These are phyloP conservation scores for Bufo bufo DNA, from an alignment of 2,113 vertebrate species.

Conservation along the genomic window DNA sequence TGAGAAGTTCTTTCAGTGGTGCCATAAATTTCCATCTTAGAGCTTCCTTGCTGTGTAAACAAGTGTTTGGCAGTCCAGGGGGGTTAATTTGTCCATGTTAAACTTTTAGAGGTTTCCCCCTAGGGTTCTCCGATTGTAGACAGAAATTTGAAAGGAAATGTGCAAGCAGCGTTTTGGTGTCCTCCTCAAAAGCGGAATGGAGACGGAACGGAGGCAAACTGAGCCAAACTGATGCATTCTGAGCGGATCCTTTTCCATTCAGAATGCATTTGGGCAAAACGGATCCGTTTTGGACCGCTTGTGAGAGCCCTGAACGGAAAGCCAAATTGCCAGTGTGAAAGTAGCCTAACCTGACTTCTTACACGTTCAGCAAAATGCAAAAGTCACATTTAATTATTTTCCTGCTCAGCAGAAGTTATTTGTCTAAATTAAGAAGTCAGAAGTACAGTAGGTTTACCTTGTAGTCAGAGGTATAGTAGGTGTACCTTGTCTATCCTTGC, in stretches of 20 bases:
- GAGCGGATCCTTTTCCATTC: too few relatives aligned
- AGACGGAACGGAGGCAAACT: too few relatives aligned
- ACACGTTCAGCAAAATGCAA: conserved; percentile 26
- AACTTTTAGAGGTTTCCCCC: conserved; percentile 60
- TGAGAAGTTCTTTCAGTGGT: conserved; percentile 70
- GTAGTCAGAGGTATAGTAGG: neutral
- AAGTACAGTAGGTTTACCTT: neutral
- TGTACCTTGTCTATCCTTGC: neutral
- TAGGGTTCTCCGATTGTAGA: neutral
- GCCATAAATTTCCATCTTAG: conserved; percentile 72
- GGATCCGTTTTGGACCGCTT: too few relatives aligned
- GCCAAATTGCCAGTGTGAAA: too few relatives aligned
- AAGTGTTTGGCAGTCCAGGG: conserved; percentile 68
- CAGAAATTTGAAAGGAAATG: conserved; percentile 41
- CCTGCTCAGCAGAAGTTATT: conserved; percentile 10
- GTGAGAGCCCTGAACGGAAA: too few relatives aligned
- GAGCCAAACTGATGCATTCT: too few relatives aligned
- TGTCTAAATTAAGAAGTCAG: neutral
- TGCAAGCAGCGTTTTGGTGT: too few relatives aligned
- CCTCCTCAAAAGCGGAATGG: too few relatives aligned
- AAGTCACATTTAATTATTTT: conserved; percentile 27
- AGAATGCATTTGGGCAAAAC: too few relatives aligned
- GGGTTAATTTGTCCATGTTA: conserved; percentile 73
- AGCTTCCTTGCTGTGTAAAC: conserved; percentile 71
- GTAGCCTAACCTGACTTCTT: conserved; percentile 4